Evolutionary conservation across 2,888 invertebrate genomes (phyloP).

Genomic region (Zygogramma bicolorata): DNA sequence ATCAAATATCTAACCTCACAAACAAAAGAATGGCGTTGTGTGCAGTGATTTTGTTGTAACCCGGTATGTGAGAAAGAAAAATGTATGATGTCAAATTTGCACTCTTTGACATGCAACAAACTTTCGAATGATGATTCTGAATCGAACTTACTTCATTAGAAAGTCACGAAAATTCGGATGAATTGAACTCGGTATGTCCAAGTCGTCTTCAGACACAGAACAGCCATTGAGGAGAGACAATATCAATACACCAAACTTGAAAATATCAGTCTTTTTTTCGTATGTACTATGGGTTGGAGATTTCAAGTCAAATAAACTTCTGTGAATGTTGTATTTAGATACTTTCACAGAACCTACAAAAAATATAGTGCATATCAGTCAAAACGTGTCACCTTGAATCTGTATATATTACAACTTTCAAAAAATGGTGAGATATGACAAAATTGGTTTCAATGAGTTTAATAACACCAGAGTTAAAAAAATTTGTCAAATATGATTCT

Average conservation of each 20-base stretch:
- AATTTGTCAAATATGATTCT: no score
- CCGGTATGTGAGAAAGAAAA: no score
- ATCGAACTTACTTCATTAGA: conserved; percentile 71
- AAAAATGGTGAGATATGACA: no score
- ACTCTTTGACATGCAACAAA: no score
- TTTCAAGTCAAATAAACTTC: conserved; percentile 72
- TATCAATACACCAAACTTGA: conserved; percentile 77
- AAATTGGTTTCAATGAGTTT: no score
- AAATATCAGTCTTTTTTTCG: conserved; percentile 80
- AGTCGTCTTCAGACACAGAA: conserved; percentile 64
- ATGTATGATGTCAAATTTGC: no score
- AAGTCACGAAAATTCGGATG: conserved; percentile 79
- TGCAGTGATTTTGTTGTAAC: no score
- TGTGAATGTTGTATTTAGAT: conserved; percentile 79
- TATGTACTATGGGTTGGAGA: conserved; percentile 63
- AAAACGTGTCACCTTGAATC: neutral
- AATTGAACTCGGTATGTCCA: conserved; percentile 72
- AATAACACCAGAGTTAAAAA: no score
- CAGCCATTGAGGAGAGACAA: conserved; percentile 74
- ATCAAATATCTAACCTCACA: no score
- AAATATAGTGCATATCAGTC: neutral
- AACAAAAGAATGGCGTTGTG: no score
- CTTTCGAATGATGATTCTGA: neutral
- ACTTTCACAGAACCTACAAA: conserved; percentile 70
- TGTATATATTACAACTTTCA: no score